phyloP scores from a whole-genome alignment of 1,140 invertebrate genomes.

The Tetragnatha versicolor region DNA sequence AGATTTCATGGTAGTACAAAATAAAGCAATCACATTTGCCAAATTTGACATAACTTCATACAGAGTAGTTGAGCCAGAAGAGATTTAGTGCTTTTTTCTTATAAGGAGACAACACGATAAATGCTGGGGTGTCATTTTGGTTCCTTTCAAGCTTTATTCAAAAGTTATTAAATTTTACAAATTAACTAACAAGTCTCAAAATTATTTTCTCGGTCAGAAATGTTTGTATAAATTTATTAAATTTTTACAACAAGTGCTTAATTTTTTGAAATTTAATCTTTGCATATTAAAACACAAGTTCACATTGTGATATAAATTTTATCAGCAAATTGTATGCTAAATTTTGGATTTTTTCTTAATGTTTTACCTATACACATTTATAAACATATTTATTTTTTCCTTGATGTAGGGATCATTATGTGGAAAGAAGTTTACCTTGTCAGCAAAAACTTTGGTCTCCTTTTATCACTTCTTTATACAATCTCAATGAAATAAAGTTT shows the following conservation, averaged over 20 bases:
- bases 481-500: conserved; percentile 66
- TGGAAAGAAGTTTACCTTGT: conserved; percentile 3
- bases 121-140: too few relatives aligned
- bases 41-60: too few relatives aligned
- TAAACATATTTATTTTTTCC: neutral
- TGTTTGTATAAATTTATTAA: neutral
- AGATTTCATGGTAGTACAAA: too few relatives aligned
- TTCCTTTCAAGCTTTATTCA: too few relatives aligned
- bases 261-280: neutral
- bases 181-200: too few relatives aligned
- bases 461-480: conserved; percentile 62
- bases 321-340: too few relatives aligned
- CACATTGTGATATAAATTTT: neutral
- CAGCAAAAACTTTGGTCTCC: conserved; percentile 29
- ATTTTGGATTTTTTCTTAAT: neutral
- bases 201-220: too few relatives aligned
- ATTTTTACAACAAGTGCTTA: neutral
- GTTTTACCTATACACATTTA: neutral
- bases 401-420: conserved; percentile 22
- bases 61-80: too few relatives aligned
- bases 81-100: too few relatives aligned
- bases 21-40: too few relatives aligned
- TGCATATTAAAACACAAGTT: neutral
- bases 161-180: too few relatives aligned
- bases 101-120: too few relatives aligned